Base-by-base conservation (phyloP, 2,113 vertebrate species). In the Solenodon paradoxus region DNA sequence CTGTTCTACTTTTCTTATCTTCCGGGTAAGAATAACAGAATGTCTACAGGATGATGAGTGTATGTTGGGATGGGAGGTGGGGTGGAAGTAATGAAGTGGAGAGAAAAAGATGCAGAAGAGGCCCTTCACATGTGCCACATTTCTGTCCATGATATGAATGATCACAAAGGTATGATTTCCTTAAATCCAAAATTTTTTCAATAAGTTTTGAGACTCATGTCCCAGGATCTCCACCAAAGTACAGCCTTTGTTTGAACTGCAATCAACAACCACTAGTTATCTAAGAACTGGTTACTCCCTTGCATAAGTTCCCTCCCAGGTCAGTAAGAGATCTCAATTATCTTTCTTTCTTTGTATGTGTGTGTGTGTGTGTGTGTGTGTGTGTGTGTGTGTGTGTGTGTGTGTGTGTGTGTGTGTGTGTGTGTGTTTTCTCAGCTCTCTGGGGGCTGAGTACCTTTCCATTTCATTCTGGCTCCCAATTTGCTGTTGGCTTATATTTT, bases 81-180 rank as follows among this genome's bases (percentile, higher is more conserved):
- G 7, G 15, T 20, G 0, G 5, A 19, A 17, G 7, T n/a, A n/a
- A n/a, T 45, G 9, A 30, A 28, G 5, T n/a, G 11, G 28, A 22
- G 4, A 3, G 8, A 32, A 24, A 1, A 45, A 32, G 26, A 32
- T 13, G 11, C 9, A 68, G 30, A 68, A 51, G 2, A 24, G 16
- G 7, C 20, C 19, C 9, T 82, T 38, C 9, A 9, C 9, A 8
- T 13, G 8, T 6, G 35, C 55, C 17, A 17, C 9, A 12, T n/a
- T 68, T 59, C 38, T 32, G 13, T 59, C 47, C 42, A 57, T 0
- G 0, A 13, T 19, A 13, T 53, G 47, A 96, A 66, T 84, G 19
- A 80, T 17, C 72, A 79, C 24, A 45, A 7, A 75, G 35, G 57
- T 51, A 84, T 10, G n/a, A 28, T 28, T 75, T 35, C 72, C 53